phyloP scores from a whole-genome alignment of 2,113 vertebrate genomes.

The Ictalurus punctatus region DNA sequence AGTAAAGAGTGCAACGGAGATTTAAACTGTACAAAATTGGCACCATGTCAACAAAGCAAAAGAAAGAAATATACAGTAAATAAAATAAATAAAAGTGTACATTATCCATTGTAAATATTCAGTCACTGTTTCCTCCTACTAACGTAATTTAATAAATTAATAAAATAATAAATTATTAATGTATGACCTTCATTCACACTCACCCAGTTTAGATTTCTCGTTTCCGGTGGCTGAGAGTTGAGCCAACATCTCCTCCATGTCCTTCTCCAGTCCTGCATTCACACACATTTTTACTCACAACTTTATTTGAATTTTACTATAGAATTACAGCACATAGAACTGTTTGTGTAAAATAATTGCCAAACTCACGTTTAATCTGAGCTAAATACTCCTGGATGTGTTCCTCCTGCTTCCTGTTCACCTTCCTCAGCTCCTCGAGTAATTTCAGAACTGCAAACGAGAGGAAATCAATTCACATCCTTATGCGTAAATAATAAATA shows the following conservation, averaged over 20 bases:
- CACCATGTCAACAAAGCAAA: too few relatives aligned
- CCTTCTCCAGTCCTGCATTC: conserved; percentile 10
- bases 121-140: too few relatives aligned
- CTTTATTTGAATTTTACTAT: neutral
- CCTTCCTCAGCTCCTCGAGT: neutral
- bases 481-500: too few relatives aligned
- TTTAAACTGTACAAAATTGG: too few relatives aligned
- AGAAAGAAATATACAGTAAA: too few relatives aligned
- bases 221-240: neutral
- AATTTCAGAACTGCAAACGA: neutral
- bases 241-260: neutral
- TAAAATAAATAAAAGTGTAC: too few relatives aligned
- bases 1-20: too few relatives aligned
- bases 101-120: too few relatives aligned
- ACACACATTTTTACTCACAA: neutral
- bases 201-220: conserved; percentile 3
- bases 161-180: too few relatives aligned
- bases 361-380: neutral
- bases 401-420: conserved; percentile 8
- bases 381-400: neutral
- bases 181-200: neutral
- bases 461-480: neutral
- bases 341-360: neutral
- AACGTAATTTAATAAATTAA: too few relatives aligned
- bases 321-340: neutral